phyloP scores from a whole-genome alignment of 2,113 vertebrate genomes.

The Lasiurus cinereus region DNA sequence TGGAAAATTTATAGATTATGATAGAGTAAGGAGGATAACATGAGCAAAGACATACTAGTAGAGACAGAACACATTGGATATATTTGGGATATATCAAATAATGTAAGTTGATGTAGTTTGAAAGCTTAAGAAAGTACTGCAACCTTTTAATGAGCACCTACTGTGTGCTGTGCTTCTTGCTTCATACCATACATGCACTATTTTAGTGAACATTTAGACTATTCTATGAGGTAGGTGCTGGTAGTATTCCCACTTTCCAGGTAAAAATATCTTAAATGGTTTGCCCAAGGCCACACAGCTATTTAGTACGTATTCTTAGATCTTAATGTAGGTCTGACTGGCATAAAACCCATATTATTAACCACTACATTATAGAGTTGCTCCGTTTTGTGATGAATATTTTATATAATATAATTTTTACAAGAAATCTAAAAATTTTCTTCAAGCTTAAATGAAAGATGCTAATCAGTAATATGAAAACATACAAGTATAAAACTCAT shows the following conservation, averaged over 20 bases:
- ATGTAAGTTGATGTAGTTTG: not conserved
- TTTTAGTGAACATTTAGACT: not conserved
- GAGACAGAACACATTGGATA: not conserved
- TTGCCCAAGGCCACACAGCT: not conserved
- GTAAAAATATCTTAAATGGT: not conserved
- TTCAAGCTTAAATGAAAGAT: conserved; percentile 24
- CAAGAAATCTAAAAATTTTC: not conserved
- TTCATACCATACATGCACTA: not conserved
- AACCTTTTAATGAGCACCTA: not conserved
- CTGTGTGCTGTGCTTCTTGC: not conserved
- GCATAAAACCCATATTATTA: not conserved
- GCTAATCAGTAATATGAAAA: not conserved
- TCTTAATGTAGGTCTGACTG: conserved; percentile 3
- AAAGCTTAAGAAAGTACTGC: not conserved
- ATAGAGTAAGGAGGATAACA: not conserved
- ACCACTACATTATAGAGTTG: not conserved
- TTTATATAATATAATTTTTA: not conserved
- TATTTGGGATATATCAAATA: not conserved
- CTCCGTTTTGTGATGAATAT: conserved; percentile 7
- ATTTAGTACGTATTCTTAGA: not conserved
- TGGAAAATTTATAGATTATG: not conserved
- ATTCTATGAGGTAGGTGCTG: not conserved
- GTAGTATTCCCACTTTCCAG: not conserved
- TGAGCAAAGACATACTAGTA: not conserved
- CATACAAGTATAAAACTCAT: not conserved